phyloP scores from a whole-genome alignment of 64 coral and sea anemone species.

The Montipora cactus region DNA sequence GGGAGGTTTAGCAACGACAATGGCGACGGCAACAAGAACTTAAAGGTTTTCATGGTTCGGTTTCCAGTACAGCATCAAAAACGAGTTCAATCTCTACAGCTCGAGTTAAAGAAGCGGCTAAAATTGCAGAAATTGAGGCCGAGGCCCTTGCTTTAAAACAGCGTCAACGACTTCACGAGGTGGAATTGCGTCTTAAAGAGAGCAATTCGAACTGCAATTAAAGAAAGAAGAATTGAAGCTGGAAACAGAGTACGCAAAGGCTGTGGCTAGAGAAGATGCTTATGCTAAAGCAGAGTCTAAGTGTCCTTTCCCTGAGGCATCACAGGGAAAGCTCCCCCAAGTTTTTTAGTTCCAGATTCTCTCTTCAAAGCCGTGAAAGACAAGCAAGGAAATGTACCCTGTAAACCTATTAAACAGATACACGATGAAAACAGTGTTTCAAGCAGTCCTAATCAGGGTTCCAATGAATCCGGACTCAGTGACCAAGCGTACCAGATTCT shows the following conservation, averaged over 20 bases:
- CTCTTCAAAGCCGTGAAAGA: too few relatives aligned
- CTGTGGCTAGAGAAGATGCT: constrained; percentile 5
- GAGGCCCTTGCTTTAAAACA: constrained; percentile 10
- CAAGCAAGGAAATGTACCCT: background rate
- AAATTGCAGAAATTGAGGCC: constrained; percentile 29
- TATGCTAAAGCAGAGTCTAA: constrained; percentile 12
- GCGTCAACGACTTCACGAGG: background rate
- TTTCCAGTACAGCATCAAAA: background rate
- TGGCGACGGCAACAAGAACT: too few relatives aligned
- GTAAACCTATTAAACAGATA: background rate
- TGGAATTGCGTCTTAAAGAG: constrained; percentile 4
- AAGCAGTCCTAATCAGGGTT: too few relatives aligned
- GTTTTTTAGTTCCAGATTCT: background rate
- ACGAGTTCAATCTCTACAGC: background rate
- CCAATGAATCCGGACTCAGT: background rate
- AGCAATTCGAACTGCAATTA: background rate
- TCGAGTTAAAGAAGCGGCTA: background rate
- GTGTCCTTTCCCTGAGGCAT: background rate
- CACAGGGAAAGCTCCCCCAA: background rate
- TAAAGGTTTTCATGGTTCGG: background rate
- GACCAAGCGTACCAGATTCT: background rate
- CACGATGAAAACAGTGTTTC: background rate
- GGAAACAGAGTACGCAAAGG: background rate
- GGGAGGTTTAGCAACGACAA: too few relatives aligned
- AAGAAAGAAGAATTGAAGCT: constrained; percentile 1